Evolutionary conservation across 2,113 vertebrate species (phyloP).

Genomic region (Callopanchax toddi): DNA sequence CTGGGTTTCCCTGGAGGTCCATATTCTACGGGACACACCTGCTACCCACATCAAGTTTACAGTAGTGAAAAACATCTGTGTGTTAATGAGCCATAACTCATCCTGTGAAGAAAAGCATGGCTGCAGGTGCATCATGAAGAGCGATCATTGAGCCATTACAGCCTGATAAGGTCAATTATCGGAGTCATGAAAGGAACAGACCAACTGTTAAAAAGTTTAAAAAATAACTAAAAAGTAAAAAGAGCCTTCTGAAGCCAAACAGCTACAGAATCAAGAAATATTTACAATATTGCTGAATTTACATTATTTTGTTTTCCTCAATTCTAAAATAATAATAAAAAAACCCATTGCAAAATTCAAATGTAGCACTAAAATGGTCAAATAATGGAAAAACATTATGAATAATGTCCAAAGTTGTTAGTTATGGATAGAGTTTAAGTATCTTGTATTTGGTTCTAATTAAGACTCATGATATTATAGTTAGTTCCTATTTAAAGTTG

Average conservation of each 20-base stretch:
- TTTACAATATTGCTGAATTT: not conserved
- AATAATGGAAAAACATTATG: too few relatives aligned
- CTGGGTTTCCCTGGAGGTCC: slow-evolving; percentile 16
- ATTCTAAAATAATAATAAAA: too few relatives aligned
- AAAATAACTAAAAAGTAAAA: too few relatives aligned
- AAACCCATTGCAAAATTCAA: too few relatives aligned
- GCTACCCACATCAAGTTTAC: slow-evolving; percentile 31
- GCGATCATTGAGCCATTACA: slow-evolving; percentile 11
- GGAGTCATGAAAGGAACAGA: not conserved
- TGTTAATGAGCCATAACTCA: slow-evolving; percentile 40
- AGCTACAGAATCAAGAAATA: rapidly evolving
- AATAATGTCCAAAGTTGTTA: too few relatives aligned
- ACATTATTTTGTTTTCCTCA: too few relatives aligned
- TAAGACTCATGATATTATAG: too few relatives aligned
- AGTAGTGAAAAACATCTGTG: slow-evolving; percentile 25
- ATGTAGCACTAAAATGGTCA: too few relatives aligned
- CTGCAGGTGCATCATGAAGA: slow-evolving; percentile 35
- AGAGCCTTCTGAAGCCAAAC: not conserved
- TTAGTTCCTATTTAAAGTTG: too few relatives aligned
- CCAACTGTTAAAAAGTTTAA: too few relatives aligned
- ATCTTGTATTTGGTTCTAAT: too few relatives aligned
- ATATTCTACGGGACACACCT: slow-evolving; percentile 48
- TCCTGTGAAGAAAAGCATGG: slow-evolving; percentile 7
- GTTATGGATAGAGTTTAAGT: too few relatives aligned
- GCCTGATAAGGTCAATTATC: slow-evolving; percentile 5